A percentile compares a stretch with the other conserved stretches of the same genome.
Evolutionary conservation across 2,888 invertebrate species (phyloP).

Genomic region (Mythimna impura): DNA sequence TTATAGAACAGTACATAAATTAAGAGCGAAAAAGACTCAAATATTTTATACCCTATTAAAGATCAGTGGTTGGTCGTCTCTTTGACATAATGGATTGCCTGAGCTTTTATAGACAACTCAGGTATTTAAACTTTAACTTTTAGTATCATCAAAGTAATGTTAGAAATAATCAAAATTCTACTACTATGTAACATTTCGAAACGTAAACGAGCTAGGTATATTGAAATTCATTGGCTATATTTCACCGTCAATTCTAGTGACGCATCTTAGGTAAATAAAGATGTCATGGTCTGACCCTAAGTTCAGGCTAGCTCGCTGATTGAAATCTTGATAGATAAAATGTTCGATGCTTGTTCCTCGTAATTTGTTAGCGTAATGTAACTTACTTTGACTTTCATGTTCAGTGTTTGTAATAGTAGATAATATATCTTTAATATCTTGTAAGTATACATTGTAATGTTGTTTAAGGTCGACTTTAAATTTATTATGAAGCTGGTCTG

Average conservation of each 20-base stretch:
- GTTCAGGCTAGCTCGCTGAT: slow-evolving; percentile 60
- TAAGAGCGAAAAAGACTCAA: too few species aligned
- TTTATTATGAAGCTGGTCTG: slow-evolving; percentile 7
- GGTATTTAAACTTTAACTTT: background rate
- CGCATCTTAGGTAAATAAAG: slow-evolving; percentile 58
- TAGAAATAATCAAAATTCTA: slow-evolving; percentile 5
- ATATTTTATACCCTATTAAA: too few species aligned
- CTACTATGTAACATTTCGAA: slow-evolving; percentile 20
- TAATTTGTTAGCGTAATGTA: slow-evolving; percentile 46
- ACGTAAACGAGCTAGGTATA: slow-evolving; percentile 18
- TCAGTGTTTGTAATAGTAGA: slow-evolving; percentile 25
- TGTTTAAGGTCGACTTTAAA: slow-evolving; percentile 1
- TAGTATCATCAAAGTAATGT: background rate
- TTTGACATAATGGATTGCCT: background rate
- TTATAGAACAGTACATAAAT: too few species aligned
- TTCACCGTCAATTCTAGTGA: slow-evolving; percentile 44
- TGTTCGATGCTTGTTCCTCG: slow-evolving; percentile 43
- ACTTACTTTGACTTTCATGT: slow-evolving; percentile 23
- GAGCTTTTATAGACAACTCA: background rate
- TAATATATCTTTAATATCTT: slow-evolving; percentile 26
- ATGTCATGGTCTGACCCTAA: slow-evolving; percentile 58
- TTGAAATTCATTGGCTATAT: slow-evolving; percentile 56
- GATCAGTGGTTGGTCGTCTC: too few species aligned
- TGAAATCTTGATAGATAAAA: slow-evolving; percentile 64
- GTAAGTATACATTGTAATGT: background rate